A percentile compares a stretch with the other conserved stretches of the same genome.
These are phyloP conservation scores for Bettongia penicillata DNA, from an alignment of 2,113 vertebrate species.

Conservation along the genomic window DNA sequence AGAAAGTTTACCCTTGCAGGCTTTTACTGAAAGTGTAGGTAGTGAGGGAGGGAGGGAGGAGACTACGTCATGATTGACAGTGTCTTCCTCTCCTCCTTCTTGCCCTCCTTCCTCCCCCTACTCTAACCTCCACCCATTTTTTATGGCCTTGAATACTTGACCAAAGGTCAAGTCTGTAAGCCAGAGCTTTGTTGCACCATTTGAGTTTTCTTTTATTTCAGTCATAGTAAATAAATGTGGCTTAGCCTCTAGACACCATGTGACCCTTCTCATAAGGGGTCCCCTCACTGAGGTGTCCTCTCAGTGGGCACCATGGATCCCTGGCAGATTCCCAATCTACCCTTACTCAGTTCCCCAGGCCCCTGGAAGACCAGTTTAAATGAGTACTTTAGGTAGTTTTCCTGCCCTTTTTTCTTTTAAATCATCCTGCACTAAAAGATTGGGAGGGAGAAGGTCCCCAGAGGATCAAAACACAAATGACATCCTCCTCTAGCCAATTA, in stretches of 20 bases:
- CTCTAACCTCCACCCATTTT: not conserved
- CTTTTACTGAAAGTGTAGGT: slow-evolving; percentile 43
- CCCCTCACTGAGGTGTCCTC: not conserved
- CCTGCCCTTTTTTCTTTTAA: not conserved
- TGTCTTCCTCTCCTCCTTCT: too few species aligned
- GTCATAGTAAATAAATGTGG: slow-evolving; percentile 11
- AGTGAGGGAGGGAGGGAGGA: not conserved
- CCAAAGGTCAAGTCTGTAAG: not conserved
- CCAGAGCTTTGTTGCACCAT: slow-evolving; percentile 15
- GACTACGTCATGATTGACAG: too few species aligned
- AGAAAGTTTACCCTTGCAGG: not conserved
- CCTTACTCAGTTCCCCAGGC: not conserved
- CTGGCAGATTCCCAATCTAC: not conserved
- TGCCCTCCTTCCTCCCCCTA: not conserved
- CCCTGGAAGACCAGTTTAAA: slow-evolving; percentile 20
- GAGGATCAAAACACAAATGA: not conserved
- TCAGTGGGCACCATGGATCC: not conserved
- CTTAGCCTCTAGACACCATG: not conserved
- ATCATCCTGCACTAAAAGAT: not conserved
- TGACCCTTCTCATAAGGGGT: slow-evolving; percentile 19
- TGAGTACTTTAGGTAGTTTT: not conserved
- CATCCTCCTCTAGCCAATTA: not conserved
- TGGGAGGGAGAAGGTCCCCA: not conserved
- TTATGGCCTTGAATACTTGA: slow-evolving; percentile 1
- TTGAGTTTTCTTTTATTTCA: not conserved